Evolutionary conservation across 2,888 invertebrate species (phyloP), one percentile per base, ranked within the genome.

Genomic region (Cheilosia urbana): DNA sequence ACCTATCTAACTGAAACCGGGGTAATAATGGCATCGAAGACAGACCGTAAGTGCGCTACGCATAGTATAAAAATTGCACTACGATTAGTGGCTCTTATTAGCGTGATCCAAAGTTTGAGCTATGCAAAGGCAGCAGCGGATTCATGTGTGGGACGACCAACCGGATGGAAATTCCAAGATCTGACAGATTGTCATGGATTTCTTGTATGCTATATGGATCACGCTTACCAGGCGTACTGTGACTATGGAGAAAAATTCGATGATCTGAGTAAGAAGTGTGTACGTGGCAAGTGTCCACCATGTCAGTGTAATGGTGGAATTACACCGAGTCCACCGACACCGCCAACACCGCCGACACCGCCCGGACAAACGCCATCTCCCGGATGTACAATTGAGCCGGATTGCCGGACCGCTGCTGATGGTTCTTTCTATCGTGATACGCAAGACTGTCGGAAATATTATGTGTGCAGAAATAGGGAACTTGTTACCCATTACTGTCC

Each of bases 211-310:
- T 49, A 66, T 15, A 49, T 47, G 3, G 66, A 73, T 15, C 9
- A 57, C 0, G 11, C 60, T 9, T 21, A 72, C n/a, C 47, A 58
- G 17, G 62, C 68, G 0, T 65, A 83, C 17, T 88, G 88, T 57
- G 55, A 37, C 0, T 27, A 53, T 34, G 88, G 88, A 0, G 57
- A 71, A n/a, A 82, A 57, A 15, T 88, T 76, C 42, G 73, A 84
- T 21, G 27, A 51, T 7, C 2, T 0, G 0, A 13, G 9, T 1
- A 60, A 58, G 15, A 24, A 4, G 9, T 88, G 88, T 57, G 24
- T 88, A 27, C 13, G 24, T 5, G 88, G 88, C 0, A 87, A 87
- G 49, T 87, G 88, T 66, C 87, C 88, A 0, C 87, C 87, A 2
- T 88, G 87, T 65, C 60, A 72, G n/a, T 84, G 79, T 55, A 51